phyloP scores from a whole-genome alignment of 2,888 invertebrate species.

The Parapristionchus giblindavisi region DNA sequence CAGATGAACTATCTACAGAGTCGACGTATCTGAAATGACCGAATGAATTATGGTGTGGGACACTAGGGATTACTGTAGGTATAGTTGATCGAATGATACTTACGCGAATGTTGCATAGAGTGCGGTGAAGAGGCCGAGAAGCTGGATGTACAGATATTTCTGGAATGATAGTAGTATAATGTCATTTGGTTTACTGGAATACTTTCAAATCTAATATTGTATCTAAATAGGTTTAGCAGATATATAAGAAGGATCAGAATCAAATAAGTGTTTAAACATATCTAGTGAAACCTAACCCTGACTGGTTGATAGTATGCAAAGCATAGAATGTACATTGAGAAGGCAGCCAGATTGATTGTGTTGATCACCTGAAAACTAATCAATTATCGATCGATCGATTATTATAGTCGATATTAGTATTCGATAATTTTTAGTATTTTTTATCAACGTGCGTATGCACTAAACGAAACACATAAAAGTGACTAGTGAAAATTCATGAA shows the following conservation, averaged over 20 bases:
- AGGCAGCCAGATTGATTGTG: constrained; percentile 55
- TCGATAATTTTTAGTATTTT: too few relatives aligned
- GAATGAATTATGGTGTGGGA: neutral
- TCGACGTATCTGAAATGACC: constrained; percentile 32
- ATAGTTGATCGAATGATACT: constrained; percentile 39
- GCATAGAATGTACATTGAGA: constrained; percentile 57
- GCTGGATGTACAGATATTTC: constrained; percentile 64
- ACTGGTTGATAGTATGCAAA: constrained; percentile 68
- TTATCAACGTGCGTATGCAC: too few relatives aligned
- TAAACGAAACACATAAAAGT: too few relatives aligned
- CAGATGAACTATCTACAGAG: constrained; percentile 13
- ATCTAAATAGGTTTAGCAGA: too few relatives aligned
- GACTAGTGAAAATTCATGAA: too few relatives aligned
- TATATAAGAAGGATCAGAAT: too few relatives aligned
- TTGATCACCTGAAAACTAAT: constrained; percentile 27
- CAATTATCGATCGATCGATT: too few relatives aligned
- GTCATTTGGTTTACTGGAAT: too few relatives aligned
- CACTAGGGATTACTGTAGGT: neutral
- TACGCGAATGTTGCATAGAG: constrained; percentile 56
- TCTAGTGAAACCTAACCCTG: constrained; percentile 48
- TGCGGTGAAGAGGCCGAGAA: constrained; percentile 47
- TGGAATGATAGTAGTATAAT: too few relatives aligned
- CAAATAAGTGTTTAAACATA: neutral
- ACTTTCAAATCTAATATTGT: too few relatives aligned
- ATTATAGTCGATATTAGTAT: too few relatives aligned